A percentile compares a stretch with the other conserved stretches of the same genome.
Evolutionary conservation across 2,113 vertebrate species (phyloP).

Genomic region (Pluvialis apricaria): DNA sequence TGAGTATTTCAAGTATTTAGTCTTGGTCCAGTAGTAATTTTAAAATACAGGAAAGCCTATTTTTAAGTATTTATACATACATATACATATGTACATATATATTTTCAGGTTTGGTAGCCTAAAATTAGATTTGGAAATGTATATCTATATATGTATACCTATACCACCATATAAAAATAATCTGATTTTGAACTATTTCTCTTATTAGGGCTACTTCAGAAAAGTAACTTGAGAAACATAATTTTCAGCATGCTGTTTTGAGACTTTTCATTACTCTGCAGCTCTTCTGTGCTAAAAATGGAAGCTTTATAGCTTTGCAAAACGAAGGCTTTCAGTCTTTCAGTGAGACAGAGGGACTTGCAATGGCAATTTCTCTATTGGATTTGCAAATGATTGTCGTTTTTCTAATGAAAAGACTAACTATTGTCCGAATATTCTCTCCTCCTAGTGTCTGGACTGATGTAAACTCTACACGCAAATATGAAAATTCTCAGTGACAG

Average conservation of each 20-base stretch:
- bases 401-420: not conserved
- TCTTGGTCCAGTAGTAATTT: not conserved
- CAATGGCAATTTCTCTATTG: not conserved
- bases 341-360: not conserved
- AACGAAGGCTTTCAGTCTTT: not conserved
- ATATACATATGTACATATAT: not conserved
- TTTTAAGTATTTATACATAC: not conserved
- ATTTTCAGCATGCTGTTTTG: not conserved
- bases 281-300: not conserved
- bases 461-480: not conserved
- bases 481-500: not conserved
- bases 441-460: not conserved
- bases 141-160: not conserved
- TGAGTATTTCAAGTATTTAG: not conserved
- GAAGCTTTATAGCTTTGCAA: not conserved
- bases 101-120: not conserved
- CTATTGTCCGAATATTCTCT: not conserved
- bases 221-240: not conserved
- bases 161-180: not conserved
- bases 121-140: not conserved
- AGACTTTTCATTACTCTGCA: not conserved
- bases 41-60: not conserved
- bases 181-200: not conserved
- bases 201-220: not conserved
- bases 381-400: not conserved